Conservation (phyloP, 2,888 invertebrate genomes). For the Ennomos erosarius region DNA sequence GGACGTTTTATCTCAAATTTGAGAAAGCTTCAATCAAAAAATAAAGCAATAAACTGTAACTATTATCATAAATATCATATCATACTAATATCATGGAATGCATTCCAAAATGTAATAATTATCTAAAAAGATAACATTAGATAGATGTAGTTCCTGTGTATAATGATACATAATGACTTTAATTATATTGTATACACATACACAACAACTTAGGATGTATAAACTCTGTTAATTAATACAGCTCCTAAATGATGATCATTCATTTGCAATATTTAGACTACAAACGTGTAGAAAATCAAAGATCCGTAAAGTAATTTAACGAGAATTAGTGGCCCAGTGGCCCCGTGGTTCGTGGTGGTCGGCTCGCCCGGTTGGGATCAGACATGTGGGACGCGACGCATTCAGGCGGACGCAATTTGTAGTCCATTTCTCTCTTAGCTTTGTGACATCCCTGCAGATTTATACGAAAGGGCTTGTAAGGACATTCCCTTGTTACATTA, state of each 20-base stretch:
- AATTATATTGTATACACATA: too few species aligned
- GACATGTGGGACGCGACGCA: slow-evolving; percentile 51
- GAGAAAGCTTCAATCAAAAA: neutral
- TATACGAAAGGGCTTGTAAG: slow-evolving; percentile 56
- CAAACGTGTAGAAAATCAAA: slow-evolving; percentile 22
- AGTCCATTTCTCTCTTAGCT: slow-evolving; percentile 72
- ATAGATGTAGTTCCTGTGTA: too few species aligned
- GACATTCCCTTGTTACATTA: slow-evolving; percentile 43
- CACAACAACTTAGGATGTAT: too few species aligned
- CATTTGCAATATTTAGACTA: neutral
- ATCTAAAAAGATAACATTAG: too few species aligned
- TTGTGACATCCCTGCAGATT: slow-evolving; percentile 68
- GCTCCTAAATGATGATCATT: neutral
- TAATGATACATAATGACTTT: too few species aligned
- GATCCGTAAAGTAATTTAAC: slow-evolving; percentile 20
- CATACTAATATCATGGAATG: too few species aligned
- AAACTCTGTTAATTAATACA: too few species aligned
- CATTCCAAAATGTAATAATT: too few species aligned
- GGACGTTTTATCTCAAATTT: slow-evolving; percentile 32
- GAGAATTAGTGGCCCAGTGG: slow-evolving; percentile 44
- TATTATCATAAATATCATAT: too few species aligned
- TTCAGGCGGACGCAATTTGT: slow-evolving; percentile 74
- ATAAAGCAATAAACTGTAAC: too few species aligned
- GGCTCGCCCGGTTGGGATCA: slow-evolving; percentile 32
- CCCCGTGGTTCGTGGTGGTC: slow-evolving; percentile 23